phyloP scores from a whole-genome alignment of 30 jellyfish, hydroid and myxozoan genomes.

The Hydra vulgaris region DNA sequence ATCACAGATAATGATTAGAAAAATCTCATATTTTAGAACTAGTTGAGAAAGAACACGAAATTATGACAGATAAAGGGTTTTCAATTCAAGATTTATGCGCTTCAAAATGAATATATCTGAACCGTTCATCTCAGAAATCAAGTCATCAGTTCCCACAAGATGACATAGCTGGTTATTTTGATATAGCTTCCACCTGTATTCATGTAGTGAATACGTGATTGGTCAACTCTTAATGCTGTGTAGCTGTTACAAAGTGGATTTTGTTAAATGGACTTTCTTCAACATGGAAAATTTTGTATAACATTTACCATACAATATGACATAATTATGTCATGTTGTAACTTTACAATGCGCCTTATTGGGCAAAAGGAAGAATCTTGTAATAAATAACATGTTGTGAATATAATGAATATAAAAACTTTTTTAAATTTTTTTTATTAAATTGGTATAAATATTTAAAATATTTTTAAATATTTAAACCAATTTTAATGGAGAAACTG shows the following conservation, averaged over 20 bases:
- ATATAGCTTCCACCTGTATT: conserved; percentile 27
- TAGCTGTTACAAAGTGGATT: conserved; percentile 25
- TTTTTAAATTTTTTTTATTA: no score
- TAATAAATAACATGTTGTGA: not conserved
- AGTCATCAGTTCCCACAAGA: conserved; percentile 13
- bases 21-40: conserved; percentile 34
- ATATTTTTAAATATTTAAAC: no score
- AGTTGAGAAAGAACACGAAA: conserved; percentile 48
- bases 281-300: conserved; percentile 33
- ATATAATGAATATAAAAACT: not conserved
- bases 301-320: no score
- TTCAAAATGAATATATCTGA: conserved; percentile 19
- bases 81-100: conserved; percentile 27
- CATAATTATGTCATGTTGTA: conserved; percentile 13
- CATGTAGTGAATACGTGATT: conserved; percentile 24
- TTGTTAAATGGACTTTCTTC: conserved; percentile 21
- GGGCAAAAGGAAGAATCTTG: not conserved
- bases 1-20: conserved; percentile 42
- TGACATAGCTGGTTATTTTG: conserved; percentile 22
- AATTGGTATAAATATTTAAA: not conserved
- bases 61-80: no score
- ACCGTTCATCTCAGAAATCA: conserved; percentile 23
- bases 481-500: not conserved
- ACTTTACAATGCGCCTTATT: not conserved
- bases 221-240: conserved; percentile 21